Conservation (phyloP, 1,140 invertebrate genomes). For the Drosophila busckii region DNA sequence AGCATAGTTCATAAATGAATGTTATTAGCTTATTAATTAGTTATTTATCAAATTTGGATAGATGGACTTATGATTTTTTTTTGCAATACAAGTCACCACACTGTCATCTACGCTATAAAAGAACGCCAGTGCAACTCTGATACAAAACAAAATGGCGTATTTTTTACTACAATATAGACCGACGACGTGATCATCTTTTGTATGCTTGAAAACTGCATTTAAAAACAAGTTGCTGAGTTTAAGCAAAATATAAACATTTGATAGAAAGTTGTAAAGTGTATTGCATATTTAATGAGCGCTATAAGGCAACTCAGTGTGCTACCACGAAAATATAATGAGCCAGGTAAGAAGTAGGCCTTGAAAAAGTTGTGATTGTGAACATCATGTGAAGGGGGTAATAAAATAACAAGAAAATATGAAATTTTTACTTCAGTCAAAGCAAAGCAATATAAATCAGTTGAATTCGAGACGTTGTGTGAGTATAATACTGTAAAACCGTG, state of each 20-base stretch:
- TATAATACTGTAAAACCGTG: constrained; percentile 47
- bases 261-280: constrained; percentile 45
- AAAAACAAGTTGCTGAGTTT: constrained; percentile 60
- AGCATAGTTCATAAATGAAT: too few species aligned
- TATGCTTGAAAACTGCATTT: constrained; percentile 68
- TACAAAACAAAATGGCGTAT: constrained; percentile 63
- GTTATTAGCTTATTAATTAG: too few species aligned
- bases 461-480: constrained; percentile 56
- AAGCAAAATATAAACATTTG: constrained; percentile 58
- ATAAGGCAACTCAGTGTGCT: constrained; percentile 64
- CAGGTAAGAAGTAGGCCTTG: constrained; percentile 78
- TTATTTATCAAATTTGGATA: too few species aligned
- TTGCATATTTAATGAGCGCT: constrained; percentile 74
- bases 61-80: too few species aligned
- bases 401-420: constrained; percentile 59
- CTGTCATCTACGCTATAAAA: too few species aligned
- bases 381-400: constrained; percentile 51
- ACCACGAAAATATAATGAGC: constrained; percentile 78
- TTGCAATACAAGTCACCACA: too few species aligned
- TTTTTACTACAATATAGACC: constrained; percentile 57
- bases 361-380: constrained; percentile 73
- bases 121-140: constrained; percentile 18
- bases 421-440: constrained; percentile 53
- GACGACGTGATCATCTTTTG: constrained; percentile 67
- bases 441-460: constrained; percentile 51